A percentile compares a stretch with the other conserved stretches of the same genome.
These are phyloP conservation scores for Ophonus ardosiacus DNA, from an alignment of 2,888 invertebrate species.

Conservation along the genomic window DNA sequence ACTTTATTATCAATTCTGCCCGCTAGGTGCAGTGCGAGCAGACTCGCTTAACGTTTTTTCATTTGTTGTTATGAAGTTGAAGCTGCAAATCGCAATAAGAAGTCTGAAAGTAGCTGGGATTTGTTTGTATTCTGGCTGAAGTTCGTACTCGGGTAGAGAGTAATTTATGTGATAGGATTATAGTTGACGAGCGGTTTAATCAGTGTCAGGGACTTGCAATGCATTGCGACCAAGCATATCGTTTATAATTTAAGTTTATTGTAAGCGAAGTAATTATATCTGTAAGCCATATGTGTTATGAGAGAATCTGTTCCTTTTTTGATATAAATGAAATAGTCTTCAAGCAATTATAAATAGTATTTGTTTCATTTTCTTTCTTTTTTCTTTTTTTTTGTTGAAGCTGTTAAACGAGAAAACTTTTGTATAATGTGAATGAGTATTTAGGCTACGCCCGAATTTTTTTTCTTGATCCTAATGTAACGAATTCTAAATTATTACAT, in stretches of 20 bases:
- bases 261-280: conserved; percentile 44
- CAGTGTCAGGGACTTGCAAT: neutral
- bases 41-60: conserved; percentile 23
- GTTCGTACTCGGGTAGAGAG: neutral
- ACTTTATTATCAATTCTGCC: conserved; percentile 61
- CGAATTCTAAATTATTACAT: too few relatives aligned
- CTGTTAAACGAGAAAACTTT: neutral
- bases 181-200: conserved; percentile 30
- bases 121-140: conserved; percentile 19
- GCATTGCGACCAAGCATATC: conserved; percentile 6
- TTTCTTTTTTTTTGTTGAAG: neutral
- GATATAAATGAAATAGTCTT: neutral
- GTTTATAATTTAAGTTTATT: conserved; percentile 39
- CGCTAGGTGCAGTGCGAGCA: conserved; percentile 24
- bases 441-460: too few relatives aligned
- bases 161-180: conserved; percentile 25
- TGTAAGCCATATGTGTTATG: conserved; percentile 16
- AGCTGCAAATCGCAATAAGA: conserved; percentile 35
- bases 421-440: neutral
- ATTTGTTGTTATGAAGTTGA: conserved; percentile 35
- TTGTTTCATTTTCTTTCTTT: neutral
- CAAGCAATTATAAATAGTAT: conserved; percentile 3
- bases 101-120: conserved; percentile 18
- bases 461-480: too few relatives aligned
- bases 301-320: neutral